Percentiles rank a stretch among this genome's conserved stretches.
phyloP scores from a whole-genome alignment of 2,113 vertebrate species.

The Epinephelus lanceolatus region DNA sequence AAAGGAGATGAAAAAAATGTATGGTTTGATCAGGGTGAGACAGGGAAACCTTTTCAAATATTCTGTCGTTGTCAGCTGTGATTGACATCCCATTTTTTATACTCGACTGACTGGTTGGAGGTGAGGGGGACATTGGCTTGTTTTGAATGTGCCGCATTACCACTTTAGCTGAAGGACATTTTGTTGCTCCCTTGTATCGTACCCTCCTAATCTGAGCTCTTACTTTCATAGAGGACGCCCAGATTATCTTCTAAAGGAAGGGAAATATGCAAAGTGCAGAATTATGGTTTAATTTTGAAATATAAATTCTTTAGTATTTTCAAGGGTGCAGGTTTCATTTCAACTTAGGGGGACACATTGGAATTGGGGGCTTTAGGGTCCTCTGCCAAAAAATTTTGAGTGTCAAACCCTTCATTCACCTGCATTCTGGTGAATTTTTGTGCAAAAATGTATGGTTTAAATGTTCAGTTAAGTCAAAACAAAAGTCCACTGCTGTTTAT shows the following conservation, averaged over 20 bases:
- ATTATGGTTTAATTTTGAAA: no score
- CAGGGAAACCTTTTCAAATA: slow-evolving; percentile 17
- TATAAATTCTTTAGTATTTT: no score
- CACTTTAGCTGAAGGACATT: slow-evolving; percentile 40
- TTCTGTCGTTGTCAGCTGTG: slow-evolving; percentile 27
- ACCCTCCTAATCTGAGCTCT: slow-evolving; percentile 14
- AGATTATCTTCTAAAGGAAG: neutral
- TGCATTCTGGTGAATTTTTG: no score
- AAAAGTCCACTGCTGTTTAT: no score
- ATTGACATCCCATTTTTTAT: slow-evolving; percentile 37
- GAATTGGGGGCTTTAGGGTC: no score
- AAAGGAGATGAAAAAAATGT: neutral
- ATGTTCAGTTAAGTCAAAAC: no score
- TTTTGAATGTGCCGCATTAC: slow-evolving; percentile 30
- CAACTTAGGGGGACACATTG: no score
- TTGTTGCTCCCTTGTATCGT: neutral
- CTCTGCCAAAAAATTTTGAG: no score
- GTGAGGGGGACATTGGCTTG: slow-evolving; percentile 24
- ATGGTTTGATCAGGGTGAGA: neutral
- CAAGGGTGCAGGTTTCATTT: no score
- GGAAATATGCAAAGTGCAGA: neutral
- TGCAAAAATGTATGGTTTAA: no score
- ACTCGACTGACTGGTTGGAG: slow-evolving; percentile 40
- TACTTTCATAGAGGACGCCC: slow-evolving; percentile 9
- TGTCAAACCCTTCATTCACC: no score